A percentile compares a stretch with the other conserved stretches of the same genome.
Conservation (phyloP, 2,113 vertebrate species). For the Cettia cetti region DNA sequence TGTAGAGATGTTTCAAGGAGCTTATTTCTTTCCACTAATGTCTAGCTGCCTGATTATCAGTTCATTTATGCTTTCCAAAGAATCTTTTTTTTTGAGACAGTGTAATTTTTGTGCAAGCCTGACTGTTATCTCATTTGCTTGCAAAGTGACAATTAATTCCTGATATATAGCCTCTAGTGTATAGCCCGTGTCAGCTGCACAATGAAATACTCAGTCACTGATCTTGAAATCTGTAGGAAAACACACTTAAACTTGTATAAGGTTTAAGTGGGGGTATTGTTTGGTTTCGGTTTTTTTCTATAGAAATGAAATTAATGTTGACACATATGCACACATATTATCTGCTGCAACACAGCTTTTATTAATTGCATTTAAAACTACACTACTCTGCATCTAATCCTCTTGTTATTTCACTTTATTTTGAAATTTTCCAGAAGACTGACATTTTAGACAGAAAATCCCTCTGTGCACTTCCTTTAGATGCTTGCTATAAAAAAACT, state of each 20-base stretch:
- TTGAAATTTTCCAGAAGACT: neutral
- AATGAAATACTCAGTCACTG: slow-evolving; percentile 32
- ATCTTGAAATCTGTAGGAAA: slow-evolving; percentile 16
- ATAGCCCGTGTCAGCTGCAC: neutral
- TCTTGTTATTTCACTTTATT: neutral
- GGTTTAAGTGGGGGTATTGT: rapidly evolving
- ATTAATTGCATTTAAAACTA: neutral
- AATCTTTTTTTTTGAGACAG: slow-evolving; percentile 48
- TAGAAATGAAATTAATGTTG: neutral
- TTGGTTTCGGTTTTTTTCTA: neutral
- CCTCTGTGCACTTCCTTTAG: neutral
- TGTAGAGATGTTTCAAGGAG: slow-evolving; percentile 45
- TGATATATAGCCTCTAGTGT: slow-evolving; percentile 25
- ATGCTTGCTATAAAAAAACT: neutral
- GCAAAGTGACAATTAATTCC: slow-evolving; percentile 61
- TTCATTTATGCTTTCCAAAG: slow-evolving; percentile 56
- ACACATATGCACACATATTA: neutral
- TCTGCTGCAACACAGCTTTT: neutral
- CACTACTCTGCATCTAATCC: neutral
- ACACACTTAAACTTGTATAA: neutral
- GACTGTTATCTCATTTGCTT: slow-evolving; percentile 61
- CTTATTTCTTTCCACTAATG: slow-evolving; percentile 13
- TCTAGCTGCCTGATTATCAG: slow-evolving; percentile 57
- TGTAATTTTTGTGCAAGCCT: slow-evolving; percentile 59
- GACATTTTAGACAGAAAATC: neutral